phyloP scores from a whole-genome alignment of 2,113 vertebrate species.

The Neolamprologus cancellatus region DNA sequence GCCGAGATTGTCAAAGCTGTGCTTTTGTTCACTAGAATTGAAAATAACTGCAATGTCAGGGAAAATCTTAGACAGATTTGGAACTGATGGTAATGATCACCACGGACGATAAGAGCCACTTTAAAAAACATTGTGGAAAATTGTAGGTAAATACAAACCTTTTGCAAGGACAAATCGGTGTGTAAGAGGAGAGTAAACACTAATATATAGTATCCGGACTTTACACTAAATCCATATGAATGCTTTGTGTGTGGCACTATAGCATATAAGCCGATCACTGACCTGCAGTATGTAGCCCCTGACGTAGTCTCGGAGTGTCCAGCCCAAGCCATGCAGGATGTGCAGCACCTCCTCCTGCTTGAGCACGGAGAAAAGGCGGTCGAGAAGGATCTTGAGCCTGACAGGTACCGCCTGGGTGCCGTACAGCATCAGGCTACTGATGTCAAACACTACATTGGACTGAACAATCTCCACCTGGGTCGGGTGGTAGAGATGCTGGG shows the following conservation, averaged over 20 bases:
- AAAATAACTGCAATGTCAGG: neutral
- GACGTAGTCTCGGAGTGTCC: slow-evolving; percentile 96
- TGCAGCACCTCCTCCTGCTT: slow-evolving; percentile 95
- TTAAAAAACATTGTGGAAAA: neutral
- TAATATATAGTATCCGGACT: neutral
- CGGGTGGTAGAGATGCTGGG: slow-evolving; percentile 84
- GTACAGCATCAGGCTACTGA: slow-evolving; percentile 97
- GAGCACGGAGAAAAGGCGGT: slow-evolving; percentile 96
- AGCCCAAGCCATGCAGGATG: slow-evolving; percentile 93
- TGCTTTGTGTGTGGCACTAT: neutral
- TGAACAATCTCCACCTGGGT: slow-evolving; percentile 98
- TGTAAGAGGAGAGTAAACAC: neutral
- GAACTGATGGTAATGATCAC: neutral
- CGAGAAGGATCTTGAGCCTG: slow-evolving; percentile 93
- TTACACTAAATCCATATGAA: neutral
- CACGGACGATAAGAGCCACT: neutral
- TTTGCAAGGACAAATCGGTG: neutral
- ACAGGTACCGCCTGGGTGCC: slow-evolving; percentile 94
- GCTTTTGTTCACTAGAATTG: slow-evolving; percentile 12
- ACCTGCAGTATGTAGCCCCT: slow-evolving; percentile 96
- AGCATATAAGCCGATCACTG: neutral
- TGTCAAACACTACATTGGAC: slow-evolving; percentile 96
- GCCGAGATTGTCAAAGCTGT: slow-evolving; percentile 25
- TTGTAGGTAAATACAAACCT: neutral
- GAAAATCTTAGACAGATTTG: neutral